Percentiles rank a stretch among this genome's conserved stretches.
Evolutionary conservation across 2,888 invertebrate species (phyloP).

Genomic region (Himalopsyche japonica): DNA sequence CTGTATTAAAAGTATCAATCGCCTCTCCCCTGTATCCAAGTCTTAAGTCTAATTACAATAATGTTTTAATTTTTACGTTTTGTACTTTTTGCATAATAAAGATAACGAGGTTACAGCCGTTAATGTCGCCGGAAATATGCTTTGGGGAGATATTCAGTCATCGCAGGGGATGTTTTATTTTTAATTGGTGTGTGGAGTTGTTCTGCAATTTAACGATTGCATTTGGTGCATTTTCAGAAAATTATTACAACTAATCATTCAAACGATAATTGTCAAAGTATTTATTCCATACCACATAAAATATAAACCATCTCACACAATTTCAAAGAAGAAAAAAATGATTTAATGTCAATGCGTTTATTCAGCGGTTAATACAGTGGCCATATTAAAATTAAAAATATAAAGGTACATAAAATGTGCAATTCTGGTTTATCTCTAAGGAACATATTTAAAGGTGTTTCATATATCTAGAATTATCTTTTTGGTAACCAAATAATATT

Average conservation of each 20-base stretch:
- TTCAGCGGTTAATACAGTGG: too few relatives aligned
- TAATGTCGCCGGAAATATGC: conserved; percentile 26
- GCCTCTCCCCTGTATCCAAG: background rate
- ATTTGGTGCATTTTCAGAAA: background rate
- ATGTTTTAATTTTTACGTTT: conserved; percentile 36
- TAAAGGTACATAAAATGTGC: too few relatives aligned
- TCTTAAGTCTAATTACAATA: conserved; percentile 28
- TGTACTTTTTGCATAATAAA: conserved; percentile 15
- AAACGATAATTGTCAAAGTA: background rate
- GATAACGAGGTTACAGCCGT: conserved; percentile 12
- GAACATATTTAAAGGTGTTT: too few relatives aligned
- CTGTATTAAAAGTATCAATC: conserved; percentile 5
- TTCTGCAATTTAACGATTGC: conserved; percentile 27
- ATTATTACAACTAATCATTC: background rate
- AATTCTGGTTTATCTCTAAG: too few relatives aligned
- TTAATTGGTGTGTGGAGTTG: conserved; percentile 34
- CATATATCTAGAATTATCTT: too few relatives aligned
- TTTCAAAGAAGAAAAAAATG: too few relatives aligned
- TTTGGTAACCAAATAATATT: too few relatives aligned
- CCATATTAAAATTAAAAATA: too few relatives aligned
- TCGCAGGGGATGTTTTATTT: conserved; percentile 26
- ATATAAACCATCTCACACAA: background rate
- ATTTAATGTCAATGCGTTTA: too few relatives aligned
- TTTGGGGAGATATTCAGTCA: conserved; percentile 27
- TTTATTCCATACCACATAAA: background rate